A percentile compares a stretch with the other conserved stretches of the same genome.
These are phyloP conservation scores for Ceraclea dissimilis DNA, from an alignment of 2,888 invertebrate genomes.

Conservation along the genomic window DNA sequence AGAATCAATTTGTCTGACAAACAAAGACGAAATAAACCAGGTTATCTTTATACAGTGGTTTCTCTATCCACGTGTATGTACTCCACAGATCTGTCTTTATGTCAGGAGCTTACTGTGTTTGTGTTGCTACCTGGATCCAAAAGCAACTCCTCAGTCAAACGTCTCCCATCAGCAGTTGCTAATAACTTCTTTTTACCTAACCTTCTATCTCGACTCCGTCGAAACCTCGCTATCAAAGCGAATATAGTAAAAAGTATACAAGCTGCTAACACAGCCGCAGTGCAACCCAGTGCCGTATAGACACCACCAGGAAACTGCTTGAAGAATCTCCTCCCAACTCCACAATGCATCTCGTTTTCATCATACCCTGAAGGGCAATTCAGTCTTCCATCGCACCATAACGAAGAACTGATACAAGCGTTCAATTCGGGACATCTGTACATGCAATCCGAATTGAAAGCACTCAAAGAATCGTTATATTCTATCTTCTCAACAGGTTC, in stretches of 20 bases:
- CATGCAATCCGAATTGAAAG: conserved; percentile 43
- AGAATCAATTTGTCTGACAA: not conserved
- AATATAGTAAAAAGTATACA: conserved; percentile 51
- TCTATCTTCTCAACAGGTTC: conserved; percentile 28
- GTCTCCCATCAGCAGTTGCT: conserved; percentile 34
- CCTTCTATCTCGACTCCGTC: conserved; percentile 47
- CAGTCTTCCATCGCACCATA: conserved; percentile 67
- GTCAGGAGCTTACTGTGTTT: conserved; percentile 69
- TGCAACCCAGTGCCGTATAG: conserved; percentile 50
- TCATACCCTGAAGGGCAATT: conserved; percentile 63
- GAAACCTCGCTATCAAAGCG: conserved; percentile 50
- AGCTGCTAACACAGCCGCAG: conserved; percentile 49
- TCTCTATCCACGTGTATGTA: conserved; percentile 90
- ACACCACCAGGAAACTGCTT: conserved; percentile 47
- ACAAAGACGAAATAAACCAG: not conserved
- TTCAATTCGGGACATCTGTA: conserved; percentile 65
- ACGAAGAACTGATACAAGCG: conserved; percentile 65
- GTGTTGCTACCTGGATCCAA: conserved; percentile 53
- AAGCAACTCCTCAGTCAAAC: conserved; percentile 63
- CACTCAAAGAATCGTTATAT: conserved; percentile 34
- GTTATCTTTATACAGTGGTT: conserved; percentile 69
- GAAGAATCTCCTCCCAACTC: conserved; percentile 44
- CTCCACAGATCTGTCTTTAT: conserved; percentile 82
- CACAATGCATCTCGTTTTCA: conserved; percentile 62
- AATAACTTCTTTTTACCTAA: conserved; percentile 42